phyloP scores from a whole-genome alignment of 2,888 invertebrate species.

The Tetragnatha montana region DNA sequence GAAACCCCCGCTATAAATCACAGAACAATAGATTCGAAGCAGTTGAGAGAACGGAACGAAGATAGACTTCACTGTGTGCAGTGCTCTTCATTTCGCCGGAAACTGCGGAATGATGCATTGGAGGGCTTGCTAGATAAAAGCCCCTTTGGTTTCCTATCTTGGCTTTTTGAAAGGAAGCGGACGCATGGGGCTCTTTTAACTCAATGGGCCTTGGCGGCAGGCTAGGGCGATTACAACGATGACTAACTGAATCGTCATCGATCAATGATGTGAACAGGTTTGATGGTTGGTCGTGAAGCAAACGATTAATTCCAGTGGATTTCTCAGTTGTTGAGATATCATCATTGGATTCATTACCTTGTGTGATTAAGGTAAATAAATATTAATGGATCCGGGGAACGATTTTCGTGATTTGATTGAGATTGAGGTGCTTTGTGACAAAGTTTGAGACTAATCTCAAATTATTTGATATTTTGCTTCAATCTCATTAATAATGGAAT shows the following conservation, averaged over 20 bases:
- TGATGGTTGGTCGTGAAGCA: no score
- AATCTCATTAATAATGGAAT: no score
- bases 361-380: no score
- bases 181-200: not conserved
- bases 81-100: constrained; percentile 64
- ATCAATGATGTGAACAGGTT: not conserved
- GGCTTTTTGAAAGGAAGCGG: constrained; percentile 6
- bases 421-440: no score
- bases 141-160: constrained; percentile 31
- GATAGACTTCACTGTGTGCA: constrained; percentile 40
- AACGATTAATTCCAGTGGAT: no score
- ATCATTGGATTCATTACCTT: no score
- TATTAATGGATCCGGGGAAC: no score
- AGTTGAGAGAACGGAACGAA: constrained; percentile 15
- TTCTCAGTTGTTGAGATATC: no score
- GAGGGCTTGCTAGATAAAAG: constrained; percentile 34
- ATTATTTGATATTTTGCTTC: no score
- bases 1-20: constrained; percentile 53
- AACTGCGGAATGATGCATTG: constrained; percentile 65
- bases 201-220: not conserved
- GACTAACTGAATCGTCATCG: not conserved
- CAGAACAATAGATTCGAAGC: constrained; percentile 51
- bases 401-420: no score
- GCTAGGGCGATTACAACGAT: not conserved
- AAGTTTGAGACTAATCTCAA: no score